Conservation (phyloP, 1,140 invertebrate species). For the Leptoteleia sp. region DNA sequence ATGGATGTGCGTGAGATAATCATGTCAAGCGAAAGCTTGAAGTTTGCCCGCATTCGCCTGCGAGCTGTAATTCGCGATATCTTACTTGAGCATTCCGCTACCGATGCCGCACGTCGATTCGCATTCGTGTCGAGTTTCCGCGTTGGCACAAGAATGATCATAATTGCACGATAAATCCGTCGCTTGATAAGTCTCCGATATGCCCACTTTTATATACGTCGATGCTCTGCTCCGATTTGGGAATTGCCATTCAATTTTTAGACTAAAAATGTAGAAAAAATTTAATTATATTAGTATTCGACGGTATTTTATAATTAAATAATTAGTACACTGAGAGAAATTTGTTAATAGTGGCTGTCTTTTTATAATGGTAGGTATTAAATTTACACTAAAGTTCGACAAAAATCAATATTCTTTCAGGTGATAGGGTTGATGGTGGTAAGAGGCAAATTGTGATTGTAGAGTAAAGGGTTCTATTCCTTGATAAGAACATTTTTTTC, state of each 20-base stretch:
- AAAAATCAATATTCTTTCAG: no score
- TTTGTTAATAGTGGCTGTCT: no score
- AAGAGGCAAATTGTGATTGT: no score
- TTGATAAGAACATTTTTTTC: no score
- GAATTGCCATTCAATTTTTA: slow-evolving; percentile 81
- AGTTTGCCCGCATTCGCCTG: background rate
- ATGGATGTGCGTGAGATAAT: background rate
- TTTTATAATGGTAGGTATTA: no score
- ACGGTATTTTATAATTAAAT: no score
- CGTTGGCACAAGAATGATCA: slow-evolving; percentile 80
- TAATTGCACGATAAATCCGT: slow-evolving; percentile 68
- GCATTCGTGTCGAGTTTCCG: slow-evolving; percentile 79
- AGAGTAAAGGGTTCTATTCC: no score
- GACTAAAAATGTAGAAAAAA: slow-evolving; percentile 65
- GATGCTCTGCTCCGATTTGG: slow-evolving; percentile 72
- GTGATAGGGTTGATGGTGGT: no score
- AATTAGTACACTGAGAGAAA: no score
- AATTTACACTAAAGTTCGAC: no score
- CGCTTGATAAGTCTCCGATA: slow-evolving; percentile 68
- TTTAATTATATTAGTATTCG: background rate
- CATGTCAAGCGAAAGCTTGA: slow-evolving; percentile 19
- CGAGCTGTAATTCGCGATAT: slow-evolving; percentile 25
- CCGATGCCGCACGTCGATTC: slow-evolving; percentile 81
- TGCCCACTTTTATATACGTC: slow-evolving; percentile 77
- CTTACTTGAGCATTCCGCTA: slow-evolving; percentile 77